Evolutionary conservation across 1,140 invertebrate genomes (phyloP), one percentile per base, ranked within the genome.

Genomic region (Drosophila ambigua): DNA sequence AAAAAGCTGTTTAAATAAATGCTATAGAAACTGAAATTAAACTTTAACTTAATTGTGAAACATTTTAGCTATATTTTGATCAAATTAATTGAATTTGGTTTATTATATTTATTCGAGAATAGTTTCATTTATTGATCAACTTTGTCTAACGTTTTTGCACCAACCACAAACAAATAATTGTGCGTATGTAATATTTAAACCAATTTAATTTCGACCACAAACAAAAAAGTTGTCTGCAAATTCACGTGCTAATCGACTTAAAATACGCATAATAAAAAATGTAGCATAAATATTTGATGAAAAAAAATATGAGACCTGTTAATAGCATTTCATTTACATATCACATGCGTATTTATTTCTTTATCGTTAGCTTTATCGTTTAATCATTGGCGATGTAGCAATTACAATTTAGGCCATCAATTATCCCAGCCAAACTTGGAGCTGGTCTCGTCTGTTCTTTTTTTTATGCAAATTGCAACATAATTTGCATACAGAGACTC

Each of bases 351-450:
- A 64, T 74, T 55, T 55, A 64, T 64, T 63, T 26, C 24, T 23
- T 52, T 60, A 44, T 23, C 43, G 45, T 61, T 54, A 59, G 51
- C 54, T 67, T 60, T 82, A 87, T 87, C 77, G 61, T 67, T 74
- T 61, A 78, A 85, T 87, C 78, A 81, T 78, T 82, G 20, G 74
- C 52, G 57, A 64, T 58, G 54, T 65, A 81, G 69, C 74, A 85
- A 85, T 85, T 84, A 77, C 82, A 77, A 74, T 82, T 59, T 62
- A 74, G 64, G 73, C 79, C 80, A 77, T 85, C 73, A 80, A 84
- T 77, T 80, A 80, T 74, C 41, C 39, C 43, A 55, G 54, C 58
- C 43, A 55, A 54, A 23, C 26, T 49, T 50, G 43, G 48, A 61
- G 57, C 62, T 59, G 23, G 26, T 44, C 60, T 66, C 53, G 48